Evolutionary conservation across 2,888 invertebrate species (phyloP).

Genomic region (Uropetala carovei): DNA sequence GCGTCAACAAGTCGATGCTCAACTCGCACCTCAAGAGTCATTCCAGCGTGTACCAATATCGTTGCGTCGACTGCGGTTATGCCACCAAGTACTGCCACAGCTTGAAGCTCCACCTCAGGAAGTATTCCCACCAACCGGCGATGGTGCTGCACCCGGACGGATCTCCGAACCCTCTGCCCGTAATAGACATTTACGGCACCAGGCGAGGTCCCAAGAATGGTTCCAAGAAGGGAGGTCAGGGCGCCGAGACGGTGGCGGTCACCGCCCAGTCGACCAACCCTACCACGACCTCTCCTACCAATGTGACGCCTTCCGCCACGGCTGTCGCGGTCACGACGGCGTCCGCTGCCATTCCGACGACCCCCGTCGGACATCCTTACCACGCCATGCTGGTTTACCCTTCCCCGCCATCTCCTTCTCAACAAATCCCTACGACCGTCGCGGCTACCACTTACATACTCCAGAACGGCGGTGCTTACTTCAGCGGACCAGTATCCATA

Average conservation of each 20-base stretch:
- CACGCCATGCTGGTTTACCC: conserved; percentile 47
- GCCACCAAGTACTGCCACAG: conserved; percentile 99
- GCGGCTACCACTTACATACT: neutral
- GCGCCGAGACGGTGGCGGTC: conserved; percentile 44
- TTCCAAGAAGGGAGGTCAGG: conserved; percentile 62
- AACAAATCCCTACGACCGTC: neutral
- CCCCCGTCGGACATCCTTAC: conserved; percentile 64
- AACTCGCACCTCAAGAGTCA: conserved; percentile 99
- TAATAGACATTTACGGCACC: conserved; percentile 94
- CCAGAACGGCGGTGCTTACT: conserved; percentile 20
- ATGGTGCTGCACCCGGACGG: conserved; percentile 94
- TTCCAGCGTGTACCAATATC: conserved; percentile 93
- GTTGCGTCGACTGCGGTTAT: conserved; percentile 95
- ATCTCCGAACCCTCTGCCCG: conserved; percentile 89
- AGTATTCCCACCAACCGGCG: conserved; percentile 92
- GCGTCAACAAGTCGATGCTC: conserved; percentile 99
- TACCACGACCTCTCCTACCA: conserved; percentile 66
- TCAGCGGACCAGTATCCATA: neutral
- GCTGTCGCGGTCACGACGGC: conserved; percentile 53
- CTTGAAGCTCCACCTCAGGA: conserved; percentile 94
- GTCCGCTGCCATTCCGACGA: conserved; percentile 4
- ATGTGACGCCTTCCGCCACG: conserved; percentile 69
- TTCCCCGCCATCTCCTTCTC: conserved; percentile 18
- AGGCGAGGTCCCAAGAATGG: conserved; percentile 86
- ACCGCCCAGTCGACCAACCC: conserved; percentile 68